Base-by-base conservation (phyloP, 2,888 invertebrate species). In the Elysia crispata region DNA sequence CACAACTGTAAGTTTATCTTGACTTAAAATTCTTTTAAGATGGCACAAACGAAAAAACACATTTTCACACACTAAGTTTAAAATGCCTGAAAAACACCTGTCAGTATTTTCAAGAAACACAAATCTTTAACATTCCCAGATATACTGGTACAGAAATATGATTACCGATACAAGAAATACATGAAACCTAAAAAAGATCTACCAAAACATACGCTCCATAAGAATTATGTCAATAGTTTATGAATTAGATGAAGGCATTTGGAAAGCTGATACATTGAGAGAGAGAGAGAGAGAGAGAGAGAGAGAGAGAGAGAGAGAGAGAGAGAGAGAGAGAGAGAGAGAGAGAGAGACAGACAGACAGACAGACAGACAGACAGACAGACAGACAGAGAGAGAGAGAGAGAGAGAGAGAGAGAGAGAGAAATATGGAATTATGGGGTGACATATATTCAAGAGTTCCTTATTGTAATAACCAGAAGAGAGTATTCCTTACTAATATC, bases 341-440 rank as follows among this genome's bases (percentile, higher is more conserved):
- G 30, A 60, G 15, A 23, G 31, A 23, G n/a, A 49, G 67, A 64
- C 31, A 57, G 18, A 57, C 6, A 75, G 60, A 75, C 23, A 60
- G 28, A 75, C 31, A 75, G 28, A 57, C 6, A 57, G 60, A 57
- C 28, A 60, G 11, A 75, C 60, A 75, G 28, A 66, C 25, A 66
- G 41, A 76, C 23, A 54, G 60, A 57, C 28, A 57, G 28, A 75
- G 60, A 75, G 30, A 60, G 28, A 75, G 60, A 75, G 28, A 57
- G 28, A 57, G 60, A 57, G 60, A 60, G 11, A 75, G 75, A 75
- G 28, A 66, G 50, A 66, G 41, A 76, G n/a, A 64, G n/a, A 75
- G 62, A 60, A n/a, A 60, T n/a, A 60, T 8, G 60, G 62, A 60
- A n/a, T 30, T n/a, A 60, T 8, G 60, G 28, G 31, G 1, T 60